phyloP scores from a whole-genome alignment of 2,797 vertebrate species.

The Hylomyscus alleni region DNA sequence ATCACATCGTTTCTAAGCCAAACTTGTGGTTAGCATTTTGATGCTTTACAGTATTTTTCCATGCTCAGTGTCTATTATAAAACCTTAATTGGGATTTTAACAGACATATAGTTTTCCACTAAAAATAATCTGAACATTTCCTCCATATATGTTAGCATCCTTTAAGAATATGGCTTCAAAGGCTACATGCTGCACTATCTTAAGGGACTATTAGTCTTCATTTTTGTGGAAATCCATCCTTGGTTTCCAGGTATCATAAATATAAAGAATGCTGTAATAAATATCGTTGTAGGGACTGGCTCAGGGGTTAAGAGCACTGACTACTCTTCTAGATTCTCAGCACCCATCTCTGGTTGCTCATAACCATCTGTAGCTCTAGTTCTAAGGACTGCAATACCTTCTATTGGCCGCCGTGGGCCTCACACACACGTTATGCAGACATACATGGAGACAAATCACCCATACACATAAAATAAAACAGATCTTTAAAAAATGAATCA shows the following conservation, averaged over 20 bases:
- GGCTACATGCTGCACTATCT: not conserved
- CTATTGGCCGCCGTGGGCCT: not conserved
- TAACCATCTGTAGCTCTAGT: not conserved
- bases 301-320: not conserved
- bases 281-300: not conserved
- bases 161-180: slow-evolving; percentile 58
- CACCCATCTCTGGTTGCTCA: not conserved
- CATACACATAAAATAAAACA: not conserved
- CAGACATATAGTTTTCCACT: not conserved
- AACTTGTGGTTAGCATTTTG: slow-evolving; percentile 22
- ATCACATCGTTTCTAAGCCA: not conserved
- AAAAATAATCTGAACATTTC: slow-evolving; percentile 51
- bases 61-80: not conserved
- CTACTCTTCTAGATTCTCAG: not conserved
- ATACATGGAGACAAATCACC: not conserved
- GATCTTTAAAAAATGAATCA: not conserved
- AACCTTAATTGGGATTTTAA: slow-evolving; percentile 29
- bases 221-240: slow-evolving; percentile 42
- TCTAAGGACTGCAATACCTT: not conserved
- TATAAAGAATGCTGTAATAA: slow-evolving; percentile 26
- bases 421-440: not conserved
- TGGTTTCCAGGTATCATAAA: slow-evolving; percentile 17
- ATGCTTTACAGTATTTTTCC: slow-evolving; percentile 4
- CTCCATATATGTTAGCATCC: not conserved
- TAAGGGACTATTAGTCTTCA: slow-evolving; percentile 12